Conservation (phyloP, 2,797 vertebrate genomes). For the Heliangelus exortis region DNA sequence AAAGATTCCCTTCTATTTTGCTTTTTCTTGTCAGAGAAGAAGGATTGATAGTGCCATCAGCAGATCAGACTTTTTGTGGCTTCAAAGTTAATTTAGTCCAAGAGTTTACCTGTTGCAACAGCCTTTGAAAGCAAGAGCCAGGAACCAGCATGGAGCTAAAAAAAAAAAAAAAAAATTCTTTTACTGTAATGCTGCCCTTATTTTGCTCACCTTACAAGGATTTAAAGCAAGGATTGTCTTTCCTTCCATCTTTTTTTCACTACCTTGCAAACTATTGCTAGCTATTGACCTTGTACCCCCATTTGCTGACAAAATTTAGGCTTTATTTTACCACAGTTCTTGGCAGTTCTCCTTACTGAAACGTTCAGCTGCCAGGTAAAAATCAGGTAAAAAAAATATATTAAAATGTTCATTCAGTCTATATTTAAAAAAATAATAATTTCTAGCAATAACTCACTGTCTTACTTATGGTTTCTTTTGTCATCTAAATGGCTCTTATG, state of each 20-base stretch:
- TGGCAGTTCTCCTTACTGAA: conserved; percentile 64
- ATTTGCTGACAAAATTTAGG: conserved; percentile 39
- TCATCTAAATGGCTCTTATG: conserved; percentile 59
- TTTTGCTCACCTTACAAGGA: neutral
- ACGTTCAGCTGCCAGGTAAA: conserved; percentile 58
- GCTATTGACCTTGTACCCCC: conserved; percentile 28
- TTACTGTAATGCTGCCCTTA: neutral
- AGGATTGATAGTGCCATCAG: neutral
- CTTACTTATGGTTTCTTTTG: conserved; percentile 59
- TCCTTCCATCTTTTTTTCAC: neutral
- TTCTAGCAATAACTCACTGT: conserved; percentile 52
- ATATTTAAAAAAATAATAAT: neutral
- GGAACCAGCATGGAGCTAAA: neutral
- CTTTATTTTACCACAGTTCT: conserved; percentile 59
- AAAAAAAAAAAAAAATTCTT: neutral
- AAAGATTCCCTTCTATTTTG: neutral
- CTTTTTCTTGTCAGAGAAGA: neutral
- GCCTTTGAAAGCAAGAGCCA: neutral
- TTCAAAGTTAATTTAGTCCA: neutral
- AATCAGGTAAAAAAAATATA: conserved; percentile 55
- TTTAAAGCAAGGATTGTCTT: conserved; percentile 38
- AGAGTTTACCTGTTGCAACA: neutral
- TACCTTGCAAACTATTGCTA: neutral
- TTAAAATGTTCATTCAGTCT: conserved; percentile 58
- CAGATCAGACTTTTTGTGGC: neutral